Percentiles rank a stretch among this genome's conserved stretches.
Conservation (phyloP, 2,797 vertebrate species). For the Chelmon rostratus region DNA sequence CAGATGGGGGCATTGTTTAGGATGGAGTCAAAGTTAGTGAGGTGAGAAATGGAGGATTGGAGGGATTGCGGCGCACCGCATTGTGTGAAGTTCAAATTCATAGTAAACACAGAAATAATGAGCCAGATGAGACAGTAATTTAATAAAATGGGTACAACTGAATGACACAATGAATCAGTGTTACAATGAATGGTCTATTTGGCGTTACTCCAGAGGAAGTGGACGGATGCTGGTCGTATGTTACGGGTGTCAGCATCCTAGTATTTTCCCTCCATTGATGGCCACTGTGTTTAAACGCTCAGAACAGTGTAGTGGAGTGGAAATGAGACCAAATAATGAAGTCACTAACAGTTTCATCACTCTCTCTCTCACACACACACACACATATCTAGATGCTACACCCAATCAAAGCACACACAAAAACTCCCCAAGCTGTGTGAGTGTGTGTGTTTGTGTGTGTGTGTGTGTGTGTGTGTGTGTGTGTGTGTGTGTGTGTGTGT, state of each 20-base stretch:
- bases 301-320: slow-evolving; percentile 18
- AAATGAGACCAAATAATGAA: slow-evolving; percentile 48
- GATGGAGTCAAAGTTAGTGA: slow-evolving; percentile 77
- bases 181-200: slow-evolving; percentile 15
- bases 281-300: slow-evolving; percentile 20
- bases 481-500: background rate
- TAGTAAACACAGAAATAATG: slow-evolving; percentile 19
- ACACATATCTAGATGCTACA: background rate
- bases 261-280: background rate
- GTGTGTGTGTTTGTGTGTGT: background rate
- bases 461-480: background rate
- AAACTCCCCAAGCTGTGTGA: background rate
- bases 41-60: slow-evolving; percentile 67
- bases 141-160: background rate
- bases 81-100: slow-evolving; percentile 34
- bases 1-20: slow-evolving; percentile 64
- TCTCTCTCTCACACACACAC: slow-evolving; percentile 11
- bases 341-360: slow-evolving; percentile 44
- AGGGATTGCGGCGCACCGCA: slow-evolving; percentile 40
- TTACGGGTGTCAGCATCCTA: slow-evolving; percentile 10
- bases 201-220: slow-evolving; percentile 14
- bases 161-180: slow-evolving; percentile 27
- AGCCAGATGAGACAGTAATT: background rate
- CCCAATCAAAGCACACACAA: slow-evolving; percentile 2
- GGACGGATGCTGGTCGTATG: background rate